Percentiles rank a stretch among this genome's conserved stretches.
phyloP scores from a whole-genome alignment of 2,113 vertebrate genomes.

The Peromyscus leucopus region DNA sequence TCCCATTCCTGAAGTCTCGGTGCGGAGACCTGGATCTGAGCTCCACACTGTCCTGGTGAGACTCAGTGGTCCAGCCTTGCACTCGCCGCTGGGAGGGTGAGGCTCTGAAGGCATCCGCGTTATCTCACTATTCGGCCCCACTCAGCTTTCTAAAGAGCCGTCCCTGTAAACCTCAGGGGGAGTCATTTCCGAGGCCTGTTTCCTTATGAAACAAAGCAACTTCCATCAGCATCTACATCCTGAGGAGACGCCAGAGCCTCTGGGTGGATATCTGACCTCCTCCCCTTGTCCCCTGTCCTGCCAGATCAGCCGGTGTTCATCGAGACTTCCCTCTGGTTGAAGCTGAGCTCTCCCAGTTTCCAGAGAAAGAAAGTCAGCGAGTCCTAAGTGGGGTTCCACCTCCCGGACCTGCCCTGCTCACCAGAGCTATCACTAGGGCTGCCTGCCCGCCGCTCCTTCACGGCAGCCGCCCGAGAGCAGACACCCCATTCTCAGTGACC shows the following conservation, averaged over 20 bases:
- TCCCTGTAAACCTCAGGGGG: not conserved
- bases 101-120: not conserved
- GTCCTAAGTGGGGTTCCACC: not conserved
- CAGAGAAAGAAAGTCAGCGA: not conserved
- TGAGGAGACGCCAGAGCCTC: not conserved
- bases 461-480: not conserved
- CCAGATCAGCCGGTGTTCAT: not conserved
- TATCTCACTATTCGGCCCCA: not conserved
- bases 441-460: not conserved
- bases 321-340: not conserved
- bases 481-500: not conserved
- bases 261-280: not conserved
- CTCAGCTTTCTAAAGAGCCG: not conserved
- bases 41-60: not conserved
- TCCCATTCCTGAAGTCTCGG: not conserved
- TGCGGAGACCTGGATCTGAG: not conserved
- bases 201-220: slow-evolving; percentile 51
- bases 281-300: not conserved
- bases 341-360: not conserved
- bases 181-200: slow-evolving; percentile 53
- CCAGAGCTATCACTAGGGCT: fast-evolving
- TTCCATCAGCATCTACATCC: not conserved
- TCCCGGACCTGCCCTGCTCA: not conserved
- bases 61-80: not conserved
- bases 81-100: not conserved